Evolutionary conservation across 2,888 invertebrate genomes (phyloP), one percentile per base, ranked within the genome.

Genomic region (Mimachlamys varia): DNA sequence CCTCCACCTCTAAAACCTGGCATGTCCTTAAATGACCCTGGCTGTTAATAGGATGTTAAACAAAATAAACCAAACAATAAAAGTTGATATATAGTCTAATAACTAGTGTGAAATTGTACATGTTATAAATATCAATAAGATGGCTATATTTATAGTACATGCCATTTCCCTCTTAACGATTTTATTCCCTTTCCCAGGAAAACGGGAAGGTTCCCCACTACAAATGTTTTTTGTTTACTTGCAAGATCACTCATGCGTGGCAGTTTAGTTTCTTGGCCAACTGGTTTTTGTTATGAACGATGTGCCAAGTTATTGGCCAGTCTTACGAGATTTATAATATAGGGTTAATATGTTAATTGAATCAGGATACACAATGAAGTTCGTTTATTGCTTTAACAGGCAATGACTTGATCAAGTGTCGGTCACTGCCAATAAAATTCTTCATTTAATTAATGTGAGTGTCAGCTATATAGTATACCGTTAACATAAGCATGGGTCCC

Each of bases 301-400:
- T 76, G 33, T 76, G 33, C 76, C 4, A 5, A 2, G 33, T 76
- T 33, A 76, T 76, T 76, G 76, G 33, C 33, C 12, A 33, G 12
- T 76, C 27, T 27, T 76, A 76, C 33, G 76, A 76, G 76, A 33
- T 76, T 76, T 76, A 27, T 33, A 7, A 76, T 76, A 27, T 4
- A 27, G 22, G 76, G 76, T 76, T 76, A 76, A 76, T 76, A 76
- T 76, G 76, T 33, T 76, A 76, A 76, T 76, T 76, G 76, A 76
- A 76, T 76, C 27, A 27, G 33, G 76, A 76, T 76, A 76, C 76
- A 76, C 76, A 76, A 76, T 76, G 33, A 76, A 76, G 76, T 62
- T 12, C 0, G 1, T 53, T 76, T 76, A 76, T 76, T 76, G 76
- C 76, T 4, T 33, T 76, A 76, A 76, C 76, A 76, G 76, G 76